Conservation (phyloP, 2,888 invertebrate genomes). For the Molorchus minor region DNA sequence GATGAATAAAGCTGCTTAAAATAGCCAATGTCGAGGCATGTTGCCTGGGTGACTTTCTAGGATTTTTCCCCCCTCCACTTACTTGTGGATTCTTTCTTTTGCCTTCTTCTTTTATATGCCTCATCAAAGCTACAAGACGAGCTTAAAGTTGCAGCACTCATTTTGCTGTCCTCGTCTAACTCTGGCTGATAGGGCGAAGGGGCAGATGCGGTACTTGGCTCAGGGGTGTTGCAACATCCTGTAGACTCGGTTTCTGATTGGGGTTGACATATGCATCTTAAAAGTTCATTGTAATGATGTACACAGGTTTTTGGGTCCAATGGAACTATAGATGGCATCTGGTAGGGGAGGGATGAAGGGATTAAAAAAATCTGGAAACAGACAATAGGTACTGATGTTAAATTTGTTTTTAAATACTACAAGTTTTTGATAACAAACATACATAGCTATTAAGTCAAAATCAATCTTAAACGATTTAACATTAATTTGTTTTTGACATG, state of each 20-base stretch:
- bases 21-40: slow-evolving; percentile 89
- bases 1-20: slow-evolving; percentile 72
- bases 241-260: slow-evolving; percentile 53
- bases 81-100: slow-evolving; percentile 11
- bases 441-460: no score
- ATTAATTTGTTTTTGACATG: no score
- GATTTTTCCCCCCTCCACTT: slow-evolving; percentile 64
- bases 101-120: slow-evolving; percentile 55
- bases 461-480: no score
- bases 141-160: slow-evolving; percentile 44
- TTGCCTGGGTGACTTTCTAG: slow-evolving; percentile 86
- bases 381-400: no score
- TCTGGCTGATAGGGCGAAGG: slow-evolving; percentile 41
- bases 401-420: no score
- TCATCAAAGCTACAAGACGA: slow-evolving; percentile 32
- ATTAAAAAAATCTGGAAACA: slow-evolving; percentile 67
- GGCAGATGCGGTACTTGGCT: slow-evolving; percentile 42
- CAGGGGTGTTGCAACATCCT: slow-evolving; percentile 52
- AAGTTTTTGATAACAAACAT: no score
- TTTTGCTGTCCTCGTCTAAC: slow-evolving; percentile 54
- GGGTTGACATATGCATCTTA: slow-evolving; percentile 58
- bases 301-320: slow-evolving; percentile 68
- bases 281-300: slow-evolving; percentile 61
- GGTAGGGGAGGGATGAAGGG: slow-evolving; percentile 79
- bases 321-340: slow-evolving; percentile 73